Evolutionary conservation across 2,888 invertebrate genomes (phyloP).

Genomic region (Mycalesis mineus): DNA sequence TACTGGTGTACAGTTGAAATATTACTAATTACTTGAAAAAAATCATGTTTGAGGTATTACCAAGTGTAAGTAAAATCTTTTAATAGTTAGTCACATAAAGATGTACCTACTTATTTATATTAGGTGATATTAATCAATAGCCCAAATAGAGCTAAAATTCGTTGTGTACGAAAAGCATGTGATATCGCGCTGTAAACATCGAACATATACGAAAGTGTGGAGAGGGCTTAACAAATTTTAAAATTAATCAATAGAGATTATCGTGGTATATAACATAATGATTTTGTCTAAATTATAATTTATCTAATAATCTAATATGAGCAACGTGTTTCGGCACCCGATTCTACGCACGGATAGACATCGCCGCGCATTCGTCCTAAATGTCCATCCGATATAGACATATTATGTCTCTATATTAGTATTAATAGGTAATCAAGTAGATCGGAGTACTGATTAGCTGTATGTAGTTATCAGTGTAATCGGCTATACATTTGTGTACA

Average conservation of each 20-base stretch:
- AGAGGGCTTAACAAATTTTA: not conserved
- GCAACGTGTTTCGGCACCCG: constrained; percentile 22
- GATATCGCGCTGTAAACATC: not conserved
- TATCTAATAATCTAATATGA: constrained; percentile 21
- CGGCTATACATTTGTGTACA: not conserved
- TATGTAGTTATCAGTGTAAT: not conserved
- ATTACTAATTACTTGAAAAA: too few relatives aligned
- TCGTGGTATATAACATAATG: constrained; percentile 12
- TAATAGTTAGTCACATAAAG: too few relatives aligned
- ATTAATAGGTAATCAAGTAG: not conserved
- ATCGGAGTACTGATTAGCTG: not conserved
- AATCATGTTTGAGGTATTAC: too few relatives aligned
- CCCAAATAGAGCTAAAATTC: too few relatives aligned
- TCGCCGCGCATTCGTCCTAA: not conserved
- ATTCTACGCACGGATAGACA: constrained; percentile 13
- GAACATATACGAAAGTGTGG: not conserved
- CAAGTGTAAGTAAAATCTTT: too few relatives aligned
- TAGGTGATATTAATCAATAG: too few relatives aligned
- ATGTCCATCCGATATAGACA: not conserved
- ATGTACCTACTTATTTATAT: too few relatives aligned
- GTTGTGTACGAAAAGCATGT: too few relatives aligned
- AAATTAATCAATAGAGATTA: constrained; percentile 11
- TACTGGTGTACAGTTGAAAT: too few relatives aligned
- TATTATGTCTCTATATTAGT: constrained; percentile 5
- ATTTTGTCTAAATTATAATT: constrained; percentile 20